phyloP scores from a whole-genome alignment of 2,888 invertebrate species.

The Lepidochitona cinerea region DNA sequence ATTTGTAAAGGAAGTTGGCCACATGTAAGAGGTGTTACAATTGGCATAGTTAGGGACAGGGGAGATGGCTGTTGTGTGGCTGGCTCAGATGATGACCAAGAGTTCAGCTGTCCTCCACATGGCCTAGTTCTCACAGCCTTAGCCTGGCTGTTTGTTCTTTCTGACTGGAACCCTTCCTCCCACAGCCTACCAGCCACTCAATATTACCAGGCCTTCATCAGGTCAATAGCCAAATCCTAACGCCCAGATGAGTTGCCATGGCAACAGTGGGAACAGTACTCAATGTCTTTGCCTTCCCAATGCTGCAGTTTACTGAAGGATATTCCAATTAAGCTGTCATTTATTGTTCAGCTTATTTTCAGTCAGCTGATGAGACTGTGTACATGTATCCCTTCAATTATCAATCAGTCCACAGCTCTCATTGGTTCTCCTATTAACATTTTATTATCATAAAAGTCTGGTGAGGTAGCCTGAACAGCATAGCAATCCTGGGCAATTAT shows the following conservation, averaged over 20 bases:
- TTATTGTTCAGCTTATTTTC: background rate
- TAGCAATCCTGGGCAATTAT: too few relatives aligned
- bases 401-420: too few relatives aligned
- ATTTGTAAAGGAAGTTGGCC: too few relatives aligned
- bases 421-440: too few relatives aligned
- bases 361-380: background rate
- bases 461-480: too few relatives aligned
- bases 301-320: background rate
- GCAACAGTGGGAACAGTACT: background rate
- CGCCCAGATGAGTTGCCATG: background rate
- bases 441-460: too few relatives aligned
- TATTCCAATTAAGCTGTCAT: background rate
- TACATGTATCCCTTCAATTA: too few relatives aligned
- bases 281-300: background rate
- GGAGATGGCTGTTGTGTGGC: too few relatives aligned
- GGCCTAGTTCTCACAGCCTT: conserved; percentile 8
- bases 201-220: background rate
- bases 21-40: too few relatives aligned
- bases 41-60: too few relatives aligned
- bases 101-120: background rate
- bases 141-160: background rate
- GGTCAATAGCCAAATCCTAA: background rate
- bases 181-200: background rate
- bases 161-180: background rate
- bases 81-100: too few relatives aligned